Evolutionary conservation across 2,797 vertebrate genomes (phyloP), one percentile per base, ranked within the genome.

Genomic region (Hybognathus amarus): DNA sequence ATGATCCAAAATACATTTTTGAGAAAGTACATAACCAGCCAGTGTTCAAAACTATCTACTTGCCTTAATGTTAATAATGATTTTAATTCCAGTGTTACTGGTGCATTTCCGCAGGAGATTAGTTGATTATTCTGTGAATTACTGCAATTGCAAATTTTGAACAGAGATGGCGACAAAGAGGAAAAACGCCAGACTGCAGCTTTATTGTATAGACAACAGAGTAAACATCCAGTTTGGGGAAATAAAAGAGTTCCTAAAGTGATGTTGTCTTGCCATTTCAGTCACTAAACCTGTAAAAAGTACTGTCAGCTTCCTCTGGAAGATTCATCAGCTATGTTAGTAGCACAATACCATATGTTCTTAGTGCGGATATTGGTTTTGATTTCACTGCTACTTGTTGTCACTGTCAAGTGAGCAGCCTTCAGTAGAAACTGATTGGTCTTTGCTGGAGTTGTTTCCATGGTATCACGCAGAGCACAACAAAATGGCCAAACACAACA

Each of bases 391-490:
- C 66, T 70, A 24, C 66, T 83, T 77, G 38, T 70, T 77, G 74
- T 83, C 73, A 76, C 66, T 70, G 81, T 76, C 73, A 76, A 68
- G 40, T 70, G 82, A 77, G 74, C 38, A 33, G 74, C 66, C 36
- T 77, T 83, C 20, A 22, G 45, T 30, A 24, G 52, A 70, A 69
- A 38, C 38, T 61, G 64, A 83, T 83, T 78, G 67, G 52, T 78
- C 67, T 52, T 63, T 38, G 66, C 76, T 38, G 42, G 54, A 63
- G 42, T 50, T 83, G 82, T 78, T 77, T 77, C 81, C 73, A 83
- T 83, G 74, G 74, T 63, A 70, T 68, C 82, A 52, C 1, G 7
- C 75, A 24, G 75, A 77, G 64, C 52, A 78, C 67, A 83, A 71
- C 52, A 83, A 70, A 71, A 69, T 24, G 30, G 75, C 67, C 54